Percentiles rank a stretch among this genome's conserved stretches.
Conservation (phyloP, 2,797 vertebrate species). For the Dallia pectoralis region DNA sequence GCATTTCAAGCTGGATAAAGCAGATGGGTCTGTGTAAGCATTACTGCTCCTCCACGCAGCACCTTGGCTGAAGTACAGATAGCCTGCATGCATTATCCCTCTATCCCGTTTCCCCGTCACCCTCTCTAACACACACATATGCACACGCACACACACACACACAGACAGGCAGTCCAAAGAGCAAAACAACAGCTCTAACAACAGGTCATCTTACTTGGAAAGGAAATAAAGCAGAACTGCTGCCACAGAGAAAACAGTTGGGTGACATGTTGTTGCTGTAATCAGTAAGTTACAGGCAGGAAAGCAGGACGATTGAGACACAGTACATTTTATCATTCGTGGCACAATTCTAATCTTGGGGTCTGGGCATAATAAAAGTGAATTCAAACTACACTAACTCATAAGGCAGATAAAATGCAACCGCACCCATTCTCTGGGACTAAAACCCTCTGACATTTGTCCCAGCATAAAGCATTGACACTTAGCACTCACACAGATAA, state of each 20-base stretch:
- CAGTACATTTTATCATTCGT: neutral
- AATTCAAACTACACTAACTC: neutral
- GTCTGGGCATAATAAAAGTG: neutral
- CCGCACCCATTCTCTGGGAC: neutral
- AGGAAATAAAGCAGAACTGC: neutral
- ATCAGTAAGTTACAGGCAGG: neutral
- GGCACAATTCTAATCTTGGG: too few species aligned
- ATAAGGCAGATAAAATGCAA: neutral
- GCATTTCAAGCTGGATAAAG: slow-evolving; percentile 69
- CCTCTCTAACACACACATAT: neutral
- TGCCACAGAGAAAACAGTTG: neutral
- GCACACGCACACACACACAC: neutral
- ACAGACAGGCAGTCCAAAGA: slow-evolving; percentile 7
- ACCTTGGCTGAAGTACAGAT: slow-evolving; percentile 64
- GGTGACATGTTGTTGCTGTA: neutral
- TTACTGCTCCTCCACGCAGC: slow-evolving; percentile 58
- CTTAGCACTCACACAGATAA: neutral
- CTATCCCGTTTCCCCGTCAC: neutral
- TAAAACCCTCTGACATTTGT: neutral
- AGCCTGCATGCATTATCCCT: slow-evolving; percentile 55
- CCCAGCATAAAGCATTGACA: neutral
- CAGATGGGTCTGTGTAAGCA: slow-evolving; percentile 68
- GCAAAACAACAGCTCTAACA: neutral
- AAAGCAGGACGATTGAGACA: neutral
- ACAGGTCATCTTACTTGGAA: neutral